Evolutionary conservation across 2,888 invertebrate genomes (phyloP), one percentile per base, ranked within the genome.

Genomic region (Nomada flava): DNA sequence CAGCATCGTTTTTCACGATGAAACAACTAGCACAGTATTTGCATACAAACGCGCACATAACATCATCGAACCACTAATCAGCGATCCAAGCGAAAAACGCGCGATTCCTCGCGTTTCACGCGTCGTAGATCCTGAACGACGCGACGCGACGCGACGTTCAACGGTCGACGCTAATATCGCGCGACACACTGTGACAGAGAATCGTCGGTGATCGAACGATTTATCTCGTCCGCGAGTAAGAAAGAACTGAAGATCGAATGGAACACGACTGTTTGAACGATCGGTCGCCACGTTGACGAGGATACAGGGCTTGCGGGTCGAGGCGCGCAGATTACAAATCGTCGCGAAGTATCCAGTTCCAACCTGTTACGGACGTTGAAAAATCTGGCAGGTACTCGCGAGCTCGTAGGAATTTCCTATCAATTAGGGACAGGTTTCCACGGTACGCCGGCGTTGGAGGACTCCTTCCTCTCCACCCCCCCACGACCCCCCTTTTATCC

Each of bases 391-490:
- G 83, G 84, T 88, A 88, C 87, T 83, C 84, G 84, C 84, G 15
- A 2, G 74, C 86, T 71, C 70, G 80, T 78, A 89, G 92, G 93
- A 93, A 93, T 93, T 92, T 92, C 91, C 92, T 92, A 93, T 93
- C 93, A 93, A 93, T 93, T 92, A 92, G 91, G 91, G 92, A 92
- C 92, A 92, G 92, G 92, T 92, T 92, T 92, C 88, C 90, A 86
- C 79, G 88, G 85, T 59, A 20, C 68, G 57, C 20, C 69, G 50
- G 75, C 85, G 76, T 82, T 44, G 76, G 72, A 69, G 82, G 82
- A 82, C 68, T 72, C 68, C 81, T 86, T 77, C 78, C 80, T 73
- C 64, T 74, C 74, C 71, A 63, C 65, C 29, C 7, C 71, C 53
- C 55, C 65, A 74, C 72, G 69, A 64, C 65, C 29, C 69, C 53